Evolutionary conservation across 2,113 vertebrate species (phyloP).

Genomic region (Sciurus niger): DNA sequence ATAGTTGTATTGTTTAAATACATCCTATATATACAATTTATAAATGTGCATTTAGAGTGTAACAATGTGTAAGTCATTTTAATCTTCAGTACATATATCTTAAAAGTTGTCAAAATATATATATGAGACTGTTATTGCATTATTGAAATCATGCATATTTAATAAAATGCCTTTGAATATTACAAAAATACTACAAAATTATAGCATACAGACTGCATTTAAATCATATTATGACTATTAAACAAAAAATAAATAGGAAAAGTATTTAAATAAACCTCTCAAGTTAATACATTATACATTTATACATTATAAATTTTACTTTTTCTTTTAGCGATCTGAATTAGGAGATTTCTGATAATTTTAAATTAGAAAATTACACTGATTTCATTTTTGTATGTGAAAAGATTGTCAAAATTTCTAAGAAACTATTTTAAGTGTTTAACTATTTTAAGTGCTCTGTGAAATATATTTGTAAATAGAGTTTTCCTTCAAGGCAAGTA

Average conservation of each 20-base stretch:
- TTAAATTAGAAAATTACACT: not conserved
- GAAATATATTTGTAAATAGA: not conserved
- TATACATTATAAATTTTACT: not conserved
- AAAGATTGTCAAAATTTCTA: not conserved
- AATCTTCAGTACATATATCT: not conserved
- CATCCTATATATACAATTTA: constrained; percentile 36
- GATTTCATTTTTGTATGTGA: not conserved
- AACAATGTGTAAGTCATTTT: constrained; percentile 7
- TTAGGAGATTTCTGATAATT: not conserved
- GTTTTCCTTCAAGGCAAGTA: not conserved
- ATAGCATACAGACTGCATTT: not conserved
- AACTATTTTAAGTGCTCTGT: not conserved
- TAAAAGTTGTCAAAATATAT: constrained; percentile 65
- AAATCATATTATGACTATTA: constrained; percentile 31
- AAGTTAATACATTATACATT: not conserved
- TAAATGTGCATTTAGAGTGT: not conserved
- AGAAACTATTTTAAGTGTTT: not conserved
- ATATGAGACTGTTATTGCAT: not conserved
- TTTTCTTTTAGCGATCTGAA: not conserved
- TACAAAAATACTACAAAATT: constrained; percentile 43
- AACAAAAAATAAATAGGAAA: not conserved
- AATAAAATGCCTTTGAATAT: not conserved
- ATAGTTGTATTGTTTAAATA: constrained; percentile 38
- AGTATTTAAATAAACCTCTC: not conserved
- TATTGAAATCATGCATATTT: constrained; percentile 56